phyloP scores from a whole-genome alignment of 2,888 invertebrate species.

The Maniola hyperantus region DNA sequence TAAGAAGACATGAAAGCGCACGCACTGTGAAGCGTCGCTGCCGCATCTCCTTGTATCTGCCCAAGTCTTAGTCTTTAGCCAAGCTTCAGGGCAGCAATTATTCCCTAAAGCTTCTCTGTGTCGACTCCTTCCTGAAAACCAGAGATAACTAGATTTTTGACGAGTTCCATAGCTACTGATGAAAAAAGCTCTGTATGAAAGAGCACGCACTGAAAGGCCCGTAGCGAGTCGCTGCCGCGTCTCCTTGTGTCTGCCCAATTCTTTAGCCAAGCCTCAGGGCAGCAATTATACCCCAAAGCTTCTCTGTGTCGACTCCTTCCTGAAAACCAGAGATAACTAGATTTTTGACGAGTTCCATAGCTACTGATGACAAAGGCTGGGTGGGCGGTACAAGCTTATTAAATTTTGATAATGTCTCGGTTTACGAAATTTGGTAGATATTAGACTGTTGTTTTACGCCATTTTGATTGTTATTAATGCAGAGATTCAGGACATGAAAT shows the following conservation, averaged over 20 bases:
- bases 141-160: slow-evolving; percentile 44
- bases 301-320: slow-evolving; percentile 50
- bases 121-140: slow-evolving; percentile 49
- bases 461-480: not conserved
- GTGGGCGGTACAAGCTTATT: slow-evolving; percentile 18
- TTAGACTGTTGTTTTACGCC: not conserved
- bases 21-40: no score
- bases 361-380: slow-evolving; percentile 34
- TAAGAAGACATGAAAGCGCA: no score
- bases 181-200: slow-evolving; percentile 18
- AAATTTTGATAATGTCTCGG: slow-evolving; percentile 13
- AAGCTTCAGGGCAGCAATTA: slow-evolving; percentile 41
- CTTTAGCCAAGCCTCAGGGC: slow-evolving; percentile 25
- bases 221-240: not conserved
- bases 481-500: no score
- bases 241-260: not conserved
- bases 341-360: slow-evolving; percentile 42
- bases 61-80: not conserved
- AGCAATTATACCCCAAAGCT: slow-evolving; percentile 47
- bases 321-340: slow-evolving; percentile 45
- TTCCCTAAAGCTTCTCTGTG: slow-evolving; percentile 48
- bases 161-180: slow-evolving; percentile 39
- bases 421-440: slow-evolving; percentile 5
- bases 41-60: not conserved
- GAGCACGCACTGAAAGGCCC: no score